Evolutionary conservation across 2,113 vertebrate species (phyloP), one percentile per base, ranked within the genome.

Genomic region (Polyodon spathula): DNA sequence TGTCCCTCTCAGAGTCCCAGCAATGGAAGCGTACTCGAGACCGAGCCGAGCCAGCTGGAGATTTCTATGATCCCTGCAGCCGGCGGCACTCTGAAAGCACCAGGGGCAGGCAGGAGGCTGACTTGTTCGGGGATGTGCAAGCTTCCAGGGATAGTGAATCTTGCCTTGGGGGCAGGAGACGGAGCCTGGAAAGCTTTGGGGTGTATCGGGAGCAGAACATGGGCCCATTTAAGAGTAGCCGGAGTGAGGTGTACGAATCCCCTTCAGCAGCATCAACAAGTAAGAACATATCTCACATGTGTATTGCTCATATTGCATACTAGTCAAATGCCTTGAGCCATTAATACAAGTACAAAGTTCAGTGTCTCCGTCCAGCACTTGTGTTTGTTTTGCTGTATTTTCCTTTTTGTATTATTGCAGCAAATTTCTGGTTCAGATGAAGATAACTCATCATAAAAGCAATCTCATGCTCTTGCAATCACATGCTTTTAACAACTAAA

Each of bases 141-240:
- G 75, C 84, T 69, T 80, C 83, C 1, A 75, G 80, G 69, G 93
- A 96, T 61, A 87, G 86, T 1, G 90, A 92, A 40, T 56, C 78
- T 58, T 80, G 76, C 62, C 64, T 78, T 44, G 83, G 87, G 68
- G 86, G 73, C 79, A 93, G 89, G 81, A 92, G 90, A 78, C 85
- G 89, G 77, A 90, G 84, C 66, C 88, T 90, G 56, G 80, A 91
- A 72, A 90, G 92, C 58, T 97, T 96, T 83, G 91, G 92, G 70
- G 82, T 88, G 1, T 92, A 89, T 78, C 86, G 85, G 81, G 94
- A 94, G 73, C 92, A 92, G 75, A 90, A 94, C 81, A 74, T 93
- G 71, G 89, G 91, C 66, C 82, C 89, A 61, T 95, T 98, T 81
- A 92, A 90, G 76, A 82, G 85, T 63, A 86, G 78, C 63, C 82